Evolutionary conservation across 2,797 vertebrate species (phyloP).

Genomic region (Crocodylus rhombifer): DNA sequence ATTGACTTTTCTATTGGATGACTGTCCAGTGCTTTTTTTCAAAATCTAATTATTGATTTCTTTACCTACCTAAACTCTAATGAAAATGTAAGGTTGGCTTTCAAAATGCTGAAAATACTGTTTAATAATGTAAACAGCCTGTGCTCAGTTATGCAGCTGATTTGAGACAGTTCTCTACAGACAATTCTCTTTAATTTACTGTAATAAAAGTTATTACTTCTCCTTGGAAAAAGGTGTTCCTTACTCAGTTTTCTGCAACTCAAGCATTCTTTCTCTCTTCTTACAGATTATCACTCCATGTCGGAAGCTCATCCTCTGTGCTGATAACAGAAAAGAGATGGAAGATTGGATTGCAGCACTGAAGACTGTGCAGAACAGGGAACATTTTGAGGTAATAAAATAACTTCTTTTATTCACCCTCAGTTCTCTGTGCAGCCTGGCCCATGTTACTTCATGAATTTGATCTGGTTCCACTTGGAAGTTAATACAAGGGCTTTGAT

Average conservation of each 20-base stretch:
- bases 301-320: slow-evolving; percentile 93
- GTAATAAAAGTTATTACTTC: neutral
- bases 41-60: neutral
- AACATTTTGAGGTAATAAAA: slow-evolving; percentile 91
- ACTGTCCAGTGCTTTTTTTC: neutral
- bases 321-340: slow-evolving; percentile 98
- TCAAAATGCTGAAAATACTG: neutral
- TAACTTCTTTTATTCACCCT: neutral
- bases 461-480: neutral
- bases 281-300: slow-evolving; percentile 95
- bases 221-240: neutral
- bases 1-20: neutral
- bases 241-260: neutral
- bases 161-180: neutral
- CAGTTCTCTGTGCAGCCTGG: neutral
- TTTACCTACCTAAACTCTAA: neutral
- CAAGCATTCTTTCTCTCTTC: slow-evolving; percentile 12
- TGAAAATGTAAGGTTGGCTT: neutral
- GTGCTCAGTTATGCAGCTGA: neutral
- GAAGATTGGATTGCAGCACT: slow-evolving; percentile 98
- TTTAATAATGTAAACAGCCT: neutral
- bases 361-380: slow-evolving; percentile 92
- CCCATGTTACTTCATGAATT: neutral
- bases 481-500: neutral
- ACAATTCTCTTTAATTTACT: neutral